Conservation (phyloP, 2,888 invertebrate genomes). For the Brachynemurus nebulosus region DNA sequence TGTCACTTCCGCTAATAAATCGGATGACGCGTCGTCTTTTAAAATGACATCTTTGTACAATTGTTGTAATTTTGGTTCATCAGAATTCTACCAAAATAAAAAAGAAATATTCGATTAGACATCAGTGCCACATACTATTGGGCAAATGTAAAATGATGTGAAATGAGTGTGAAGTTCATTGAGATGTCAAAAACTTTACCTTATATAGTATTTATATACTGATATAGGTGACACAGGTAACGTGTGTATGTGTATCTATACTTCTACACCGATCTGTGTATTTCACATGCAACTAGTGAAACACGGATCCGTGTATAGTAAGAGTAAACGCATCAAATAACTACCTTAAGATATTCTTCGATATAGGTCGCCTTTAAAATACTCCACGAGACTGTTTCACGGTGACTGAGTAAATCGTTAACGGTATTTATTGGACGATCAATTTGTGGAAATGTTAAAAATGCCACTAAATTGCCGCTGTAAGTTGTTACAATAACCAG, state of each 20-base stretch:
- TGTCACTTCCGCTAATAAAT: slow-evolving; percentile 44
- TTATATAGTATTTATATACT: too few species aligned
- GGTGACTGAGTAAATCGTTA: slow-evolving; percentile 44
- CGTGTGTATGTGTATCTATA: too few species aligned
- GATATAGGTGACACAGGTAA: too few species aligned
- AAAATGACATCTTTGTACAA: slow-evolving; percentile 43
- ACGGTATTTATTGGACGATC: slow-evolving; percentile 56
- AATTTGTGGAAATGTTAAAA: slow-evolving; percentile 79
- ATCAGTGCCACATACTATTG: too few species aligned
- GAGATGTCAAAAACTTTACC: too few species aligned
- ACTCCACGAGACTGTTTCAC: slow-evolving; percentile 56
- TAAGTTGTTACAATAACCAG: slow-evolving; percentile 82
- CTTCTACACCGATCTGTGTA: too few species aligned
- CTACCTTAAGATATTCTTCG: slow-evolving; percentile 45
- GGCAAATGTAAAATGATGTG: too few species aligned
- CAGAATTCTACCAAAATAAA: slow-evolving; percentile 34
- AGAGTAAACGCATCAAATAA: too few species aligned
- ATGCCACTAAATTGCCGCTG: slow-evolving; percentile 84
- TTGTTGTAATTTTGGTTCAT: slow-evolving; percentile 41
- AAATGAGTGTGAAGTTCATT: too few species aligned
- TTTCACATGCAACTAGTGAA: too few species aligned
- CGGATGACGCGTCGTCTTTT: slow-evolving; percentile 32
- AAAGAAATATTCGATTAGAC: too few species aligned
- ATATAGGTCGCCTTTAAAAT: slow-evolving; percentile 61
- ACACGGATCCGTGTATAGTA: too few species aligned